Percentiles rank a stretch among this genome's conserved stretches.
These are phyloP conservation scores for Agrotis ipsilon DNA, from an alignment of 2,888 invertebrate species.

Conservation along the genomic window DNA sequence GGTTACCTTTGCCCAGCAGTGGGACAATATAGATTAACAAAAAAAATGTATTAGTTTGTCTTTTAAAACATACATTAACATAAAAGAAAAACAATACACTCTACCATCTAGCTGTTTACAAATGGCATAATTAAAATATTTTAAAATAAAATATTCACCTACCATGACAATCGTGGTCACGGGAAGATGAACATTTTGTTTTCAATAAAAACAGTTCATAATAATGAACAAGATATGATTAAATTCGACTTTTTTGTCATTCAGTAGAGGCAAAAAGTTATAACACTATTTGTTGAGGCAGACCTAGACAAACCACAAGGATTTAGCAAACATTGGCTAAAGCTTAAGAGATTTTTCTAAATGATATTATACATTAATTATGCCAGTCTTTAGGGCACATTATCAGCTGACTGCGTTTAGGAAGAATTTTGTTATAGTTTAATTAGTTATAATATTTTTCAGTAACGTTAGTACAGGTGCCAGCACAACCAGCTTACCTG, in stretches of 20 bases:
- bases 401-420: too few species aligned
- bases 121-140: too few species aligned
- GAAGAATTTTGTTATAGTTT: too few species aligned
- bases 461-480: too few species aligned
- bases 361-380: too few species aligned
- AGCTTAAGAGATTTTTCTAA: too few species aligned
- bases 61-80: not conserved
- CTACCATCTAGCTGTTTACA: not conserved
- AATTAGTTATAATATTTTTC: too few species aligned
- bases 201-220: not conserved
- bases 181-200: conserved; percentile 18
- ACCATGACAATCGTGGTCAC: conserved; percentile 19
- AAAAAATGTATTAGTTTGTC: not conserved
- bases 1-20: too few species aligned
- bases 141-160: conserved; percentile 13
- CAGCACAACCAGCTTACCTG: too few species aligned
- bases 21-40: too few species aligned
- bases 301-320: not conserved
- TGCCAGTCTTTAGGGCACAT: too few species aligned
- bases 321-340: too few species aligned
- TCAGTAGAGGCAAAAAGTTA: not conserved
- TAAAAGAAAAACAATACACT: not conserved
- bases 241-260: not conserved
- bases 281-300: not conserved
- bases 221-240: not conserved